Evolutionary conservation across 1,140 invertebrate genomes (phyloP), one percentile per base, ranked within the genome.

Genomic region (Leguminivora glycinivorella): DNA sequence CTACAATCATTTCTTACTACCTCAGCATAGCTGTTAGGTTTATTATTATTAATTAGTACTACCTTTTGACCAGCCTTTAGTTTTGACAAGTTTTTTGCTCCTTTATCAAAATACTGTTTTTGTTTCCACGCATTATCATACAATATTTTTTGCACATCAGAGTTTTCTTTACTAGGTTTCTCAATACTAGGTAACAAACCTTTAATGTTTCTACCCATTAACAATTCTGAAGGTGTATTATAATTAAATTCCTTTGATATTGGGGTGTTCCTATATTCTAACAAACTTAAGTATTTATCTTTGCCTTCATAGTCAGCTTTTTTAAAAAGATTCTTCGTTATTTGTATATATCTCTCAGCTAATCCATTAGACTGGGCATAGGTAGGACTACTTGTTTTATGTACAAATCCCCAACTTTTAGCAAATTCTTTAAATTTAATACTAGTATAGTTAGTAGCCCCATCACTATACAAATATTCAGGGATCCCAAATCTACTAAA

Each of bases 291-390:
- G 31, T 56, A 9, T 17, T 56, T 69, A 31, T 69, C 47, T 69
- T 56, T 69, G 14, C 26, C 5, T 69, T 56, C 52, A 56, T 69
- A 69, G 19, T 56, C 52, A 25, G 52, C 22, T 56, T 69, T 69
- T 56, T 58, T 69, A 31, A 69, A 69, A 2, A 69, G 5, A 34
- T 69, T 56, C 29, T 69, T 69, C 7, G 25, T 26, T 31, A 47
- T 69, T 56, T 69, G 47, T 14, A 69, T 29, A 26, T 40, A 70
- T 43, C 34, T 38, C 24, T 60, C 56, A 22, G 56, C 69, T 14
- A 70, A 19, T 38, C 69, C 58, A 52, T 70, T 70, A 19, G 58
- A 66, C 25, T 70, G 69, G 31, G 38, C 24, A 67, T 66, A 17
- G 5, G 12, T 66, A 66, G 60, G 60, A 31, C 60, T 66, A 6